Percentiles rank a stretch among this genome's conserved stretches.
phyloP scores from a whole-genome alignment of 2,113 vertebrate genomes.

The Bungarus multicinctus region DNA sequence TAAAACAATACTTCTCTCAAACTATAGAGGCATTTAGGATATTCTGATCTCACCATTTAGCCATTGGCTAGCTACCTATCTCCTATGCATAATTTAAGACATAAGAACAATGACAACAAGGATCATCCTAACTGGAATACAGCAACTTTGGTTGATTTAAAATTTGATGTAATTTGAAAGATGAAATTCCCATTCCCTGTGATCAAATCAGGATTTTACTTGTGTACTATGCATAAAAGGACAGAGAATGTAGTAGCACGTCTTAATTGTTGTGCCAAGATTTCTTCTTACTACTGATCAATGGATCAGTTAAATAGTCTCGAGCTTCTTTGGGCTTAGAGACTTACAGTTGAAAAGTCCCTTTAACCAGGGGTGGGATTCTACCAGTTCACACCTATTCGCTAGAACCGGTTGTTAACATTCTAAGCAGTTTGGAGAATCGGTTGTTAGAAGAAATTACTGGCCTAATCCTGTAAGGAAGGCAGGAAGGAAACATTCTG shows the following conservation, averaged over 20 bases:
- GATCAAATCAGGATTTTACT: slow-evolving; percentile 46
- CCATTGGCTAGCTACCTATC: fast-evolving
- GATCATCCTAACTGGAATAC: neutral
- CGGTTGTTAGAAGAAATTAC: too few species aligned
- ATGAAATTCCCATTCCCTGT: slow-evolving; percentile 28
- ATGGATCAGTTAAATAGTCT: slow-evolving; percentile 28
- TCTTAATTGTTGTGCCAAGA: slow-evolving; percentile 43
- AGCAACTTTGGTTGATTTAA: neutral
- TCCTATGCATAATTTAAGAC: neutral
- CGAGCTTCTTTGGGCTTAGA: slow-evolving; percentile 37
- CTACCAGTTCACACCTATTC: too few species aligned
- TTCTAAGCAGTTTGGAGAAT: too few species aligned
- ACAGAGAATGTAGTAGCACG: slow-evolving; percentile 43
- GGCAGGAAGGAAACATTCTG: too few species aligned
- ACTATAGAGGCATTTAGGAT: neutral
- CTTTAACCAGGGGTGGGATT: too few species aligned
- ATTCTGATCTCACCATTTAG: neutral
- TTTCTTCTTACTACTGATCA: slow-evolving; percentile 46
- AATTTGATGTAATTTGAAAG: slow-evolving; percentile 9
- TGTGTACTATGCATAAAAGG: slow-evolving; percentile 57
- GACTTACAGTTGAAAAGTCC: neutral
- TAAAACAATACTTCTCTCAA: neutral
- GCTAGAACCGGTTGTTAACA: too few species aligned
- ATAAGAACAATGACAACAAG: neutral
- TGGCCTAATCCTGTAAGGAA: too few species aligned